Conservation (phyloP, 2,113 vertebrate species). For the Microtus richardsoni region DNA sequence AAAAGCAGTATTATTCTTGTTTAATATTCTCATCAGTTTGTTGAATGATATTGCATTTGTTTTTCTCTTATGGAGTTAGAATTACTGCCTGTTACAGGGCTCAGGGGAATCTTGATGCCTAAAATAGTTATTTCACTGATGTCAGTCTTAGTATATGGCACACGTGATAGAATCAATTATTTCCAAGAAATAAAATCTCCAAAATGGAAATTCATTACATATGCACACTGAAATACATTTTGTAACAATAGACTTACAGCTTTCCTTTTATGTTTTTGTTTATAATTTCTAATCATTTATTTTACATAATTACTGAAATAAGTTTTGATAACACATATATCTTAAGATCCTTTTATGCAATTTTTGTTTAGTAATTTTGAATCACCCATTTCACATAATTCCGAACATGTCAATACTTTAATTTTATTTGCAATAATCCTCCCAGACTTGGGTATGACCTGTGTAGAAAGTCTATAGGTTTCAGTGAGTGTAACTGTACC, state of each 20-base stretch:
- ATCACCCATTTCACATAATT: background rate
- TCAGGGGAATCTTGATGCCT: background rate
- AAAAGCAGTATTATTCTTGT: background rate
- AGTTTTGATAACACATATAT: background rate
- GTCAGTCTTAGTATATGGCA: background rate
- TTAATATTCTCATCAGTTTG: background rate
- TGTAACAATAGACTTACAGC: background rate
- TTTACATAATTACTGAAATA: background rate
- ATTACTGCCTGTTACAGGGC: background rate
- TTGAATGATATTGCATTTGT: background rate
- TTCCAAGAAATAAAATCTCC: background rate
- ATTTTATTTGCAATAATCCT: background rate
- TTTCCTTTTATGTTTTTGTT: background rate
- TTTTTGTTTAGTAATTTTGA: background rate
- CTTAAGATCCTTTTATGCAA: background rate
- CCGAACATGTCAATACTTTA: background rate
- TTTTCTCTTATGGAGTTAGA: background rate
- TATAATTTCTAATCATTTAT: background rate
- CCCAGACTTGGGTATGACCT: no score
- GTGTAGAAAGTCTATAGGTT: no score
- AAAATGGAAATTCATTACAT: background rate
- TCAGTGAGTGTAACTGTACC: background rate
- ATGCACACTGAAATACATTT: background rate
- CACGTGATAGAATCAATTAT: slow-evolving; percentile 6
- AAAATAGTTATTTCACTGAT: background rate